Percentiles rank a stretch among this genome's conserved stretches.
phyloP scores from a whole-genome alignment of 2,113 vertebrate species.

The Rissa tridactyla region DNA sequence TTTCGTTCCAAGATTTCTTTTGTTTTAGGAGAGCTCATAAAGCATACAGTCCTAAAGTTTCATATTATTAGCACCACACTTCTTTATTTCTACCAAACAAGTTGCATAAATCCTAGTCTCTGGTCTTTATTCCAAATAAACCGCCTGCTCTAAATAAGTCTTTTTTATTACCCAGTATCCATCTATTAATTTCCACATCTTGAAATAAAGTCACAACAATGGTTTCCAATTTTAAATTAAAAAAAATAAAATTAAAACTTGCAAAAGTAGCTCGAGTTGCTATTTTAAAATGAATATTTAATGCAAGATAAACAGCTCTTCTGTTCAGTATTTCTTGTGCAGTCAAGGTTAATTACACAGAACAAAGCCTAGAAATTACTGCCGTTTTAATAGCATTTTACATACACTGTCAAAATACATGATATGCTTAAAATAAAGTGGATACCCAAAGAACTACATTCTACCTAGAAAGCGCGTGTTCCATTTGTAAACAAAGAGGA shows the following conservation, averaged over 20 bases:
- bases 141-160: neutral
- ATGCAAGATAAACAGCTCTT: constrained; percentile 41
- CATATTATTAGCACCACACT: neutral
- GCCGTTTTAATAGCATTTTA: constrained; percentile 51
- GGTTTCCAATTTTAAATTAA: neutral
- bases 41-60: neutral
- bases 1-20: neutral
- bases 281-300: neutral
- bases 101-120: neutral
- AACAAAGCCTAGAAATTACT: constrained; percentile 55
- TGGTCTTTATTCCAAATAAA: neutral
- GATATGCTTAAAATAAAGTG: constrained; percentile 23
- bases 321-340: neutral
- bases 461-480: neutral
- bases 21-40: constrained; percentile 3
- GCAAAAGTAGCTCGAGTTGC: neutral
- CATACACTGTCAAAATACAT: constrained; percentile 43
- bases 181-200: neutral
- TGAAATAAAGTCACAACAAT: neutral
- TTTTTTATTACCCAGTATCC: neutral
- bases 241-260: neutral
- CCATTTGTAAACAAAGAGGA: neutral
- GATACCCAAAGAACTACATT: neutral
- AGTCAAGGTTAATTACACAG: constrained; percentile 53
- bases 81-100: neutral